These are phyloP conservation scores for Oreochromis grahami DNA, from an alignment of 2,797 vertebrate species.

Conservation along the genomic window DNA sequence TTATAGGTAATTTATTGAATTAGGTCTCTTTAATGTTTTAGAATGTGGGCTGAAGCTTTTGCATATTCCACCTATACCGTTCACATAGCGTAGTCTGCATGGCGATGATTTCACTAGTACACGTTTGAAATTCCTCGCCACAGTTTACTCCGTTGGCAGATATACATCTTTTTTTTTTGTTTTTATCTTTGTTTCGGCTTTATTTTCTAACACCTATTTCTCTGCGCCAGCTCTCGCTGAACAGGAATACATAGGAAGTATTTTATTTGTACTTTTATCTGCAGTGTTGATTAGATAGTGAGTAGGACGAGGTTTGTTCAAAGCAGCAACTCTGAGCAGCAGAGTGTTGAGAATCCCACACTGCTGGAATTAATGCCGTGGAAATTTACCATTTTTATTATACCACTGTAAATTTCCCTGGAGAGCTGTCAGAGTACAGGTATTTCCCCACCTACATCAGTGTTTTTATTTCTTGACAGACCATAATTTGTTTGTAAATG, in stretches of 20 bases:
- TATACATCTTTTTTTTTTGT: background rate
- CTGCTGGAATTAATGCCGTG: background rate
- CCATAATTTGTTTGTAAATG: background rate
- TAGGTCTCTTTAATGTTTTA: background rate
- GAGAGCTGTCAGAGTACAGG: background rate
- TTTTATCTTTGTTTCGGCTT: background rate
- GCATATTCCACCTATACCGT: background rate
- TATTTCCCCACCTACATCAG: background rate
- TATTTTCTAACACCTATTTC: background rate
- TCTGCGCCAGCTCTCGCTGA: background rate
- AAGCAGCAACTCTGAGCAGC: background rate
- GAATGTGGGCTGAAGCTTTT: background rate
- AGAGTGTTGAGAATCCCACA: background rate
- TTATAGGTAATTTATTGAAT: background rate
- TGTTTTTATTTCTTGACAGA: background rate
- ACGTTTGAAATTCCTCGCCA: background rate
- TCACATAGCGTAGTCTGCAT: background rate
- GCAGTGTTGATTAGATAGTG: background rate
- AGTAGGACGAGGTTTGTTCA: background rate
- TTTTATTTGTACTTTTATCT: background rate
- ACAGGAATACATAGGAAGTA: background rate
- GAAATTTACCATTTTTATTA: background rate
- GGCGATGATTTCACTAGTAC: fast-evolving
- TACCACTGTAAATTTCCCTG: background rate
- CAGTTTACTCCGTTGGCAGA: background rate